Evolutionary conservation across 2,797 vertebrate genomes (phyloP).

Genomic region (Sebastolobus altivelis): DNA sequence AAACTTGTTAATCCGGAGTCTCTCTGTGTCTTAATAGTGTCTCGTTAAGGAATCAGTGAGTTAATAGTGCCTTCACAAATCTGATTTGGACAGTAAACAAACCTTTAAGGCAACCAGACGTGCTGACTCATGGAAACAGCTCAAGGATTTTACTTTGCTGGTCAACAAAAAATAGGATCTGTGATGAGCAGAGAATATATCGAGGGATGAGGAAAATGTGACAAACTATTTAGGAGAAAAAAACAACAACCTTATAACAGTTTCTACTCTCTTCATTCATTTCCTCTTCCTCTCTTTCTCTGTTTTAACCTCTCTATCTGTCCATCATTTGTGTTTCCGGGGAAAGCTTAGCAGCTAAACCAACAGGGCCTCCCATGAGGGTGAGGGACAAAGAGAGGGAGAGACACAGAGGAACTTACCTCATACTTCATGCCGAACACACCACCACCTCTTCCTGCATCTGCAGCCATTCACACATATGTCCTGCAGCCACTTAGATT

Average conservation of each 20-base stretch:
- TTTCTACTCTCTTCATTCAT: constrained; percentile 38
- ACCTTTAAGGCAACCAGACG: constrained; percentile 62
- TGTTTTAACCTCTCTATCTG: constrained; percentile 79
- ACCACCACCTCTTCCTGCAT: constrained; percentile 45
- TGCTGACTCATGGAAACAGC: constrained; percentile 62
- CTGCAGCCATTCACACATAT: constrained; percentile 40
- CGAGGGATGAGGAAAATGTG: neutral
- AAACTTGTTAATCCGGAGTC: constrained; percentile 82
- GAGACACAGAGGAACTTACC: constrained; percentile 83
- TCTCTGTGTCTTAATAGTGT: constrained; percentile 76
- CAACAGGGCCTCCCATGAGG: constrained; percentile 84
- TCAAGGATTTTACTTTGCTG: constrained; percentile 24
- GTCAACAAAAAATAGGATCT: neutral
- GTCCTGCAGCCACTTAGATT: constrained; percentile 21
- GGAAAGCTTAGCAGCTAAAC: constrained; percentile 82
- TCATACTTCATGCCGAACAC: constrained; percentile 77
- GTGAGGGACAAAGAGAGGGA: constrained; percentile 78
- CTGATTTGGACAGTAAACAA: constrained; percentile 77
- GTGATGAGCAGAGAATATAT: neutral
- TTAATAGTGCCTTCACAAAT: constrained; percentile 80
- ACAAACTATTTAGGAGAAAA: neutral
- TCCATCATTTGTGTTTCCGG: constrained; percentile 80
- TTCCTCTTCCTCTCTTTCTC: constrained; percentile 65
- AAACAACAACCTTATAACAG: neutral
- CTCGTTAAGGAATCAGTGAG: constrained; percentile 83